Evolutionary conservation across 2,888 invertebrate genomes (phyloP), one percentile per base, ranked within the genome.

Genomic region (Andrena chrysosceles): DNA sequence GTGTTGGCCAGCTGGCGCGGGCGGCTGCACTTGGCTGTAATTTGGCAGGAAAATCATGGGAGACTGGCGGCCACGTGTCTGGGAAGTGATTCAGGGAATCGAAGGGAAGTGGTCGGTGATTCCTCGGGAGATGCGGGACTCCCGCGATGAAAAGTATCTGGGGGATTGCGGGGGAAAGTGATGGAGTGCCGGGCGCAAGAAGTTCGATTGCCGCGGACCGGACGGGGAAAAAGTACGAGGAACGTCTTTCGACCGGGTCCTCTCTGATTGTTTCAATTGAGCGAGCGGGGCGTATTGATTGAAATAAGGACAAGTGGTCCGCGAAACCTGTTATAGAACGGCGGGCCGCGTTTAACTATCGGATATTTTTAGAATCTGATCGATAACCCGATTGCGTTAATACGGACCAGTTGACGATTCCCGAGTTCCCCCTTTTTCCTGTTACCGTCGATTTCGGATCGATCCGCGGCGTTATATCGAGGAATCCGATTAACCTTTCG

Each of bases 321-420:
- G 62, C 70, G 52, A 52, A 62, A 76, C 10, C 62, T 60, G 71
- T 62, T 63, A 70, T n/a, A 76, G 63, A 56, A 10, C 56, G 77
- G 26, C 20, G 60, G 52, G 52, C 35, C 72, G 23, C 72, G 49
- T 72, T 77, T 72, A 64, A 72, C 77, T 72, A 67, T 74, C 77
- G n/a, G 49, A 67, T 77, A 77, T 77, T 78, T 75, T 63, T 78
- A 68, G 68, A 75, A 68, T 26, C 76, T 68, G 62, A 78, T 75
- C 78, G 76, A 78, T 78, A 74, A 74, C 67, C 77, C 31, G 66
- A 74, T 74, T 73, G 64, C 72, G 72, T 74, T 74, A 74, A 67
- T 48, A 23, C 26, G 33, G 49, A 77, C 72, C 64, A 29, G 49
- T 49, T 26, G 77, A 60, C 26, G 60, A 60, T 77, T 66, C 33